Evolutionary conservation across 2,888 invertebrate species (phyloP).

Genomic region (Drosophila neutralis): DNA sequence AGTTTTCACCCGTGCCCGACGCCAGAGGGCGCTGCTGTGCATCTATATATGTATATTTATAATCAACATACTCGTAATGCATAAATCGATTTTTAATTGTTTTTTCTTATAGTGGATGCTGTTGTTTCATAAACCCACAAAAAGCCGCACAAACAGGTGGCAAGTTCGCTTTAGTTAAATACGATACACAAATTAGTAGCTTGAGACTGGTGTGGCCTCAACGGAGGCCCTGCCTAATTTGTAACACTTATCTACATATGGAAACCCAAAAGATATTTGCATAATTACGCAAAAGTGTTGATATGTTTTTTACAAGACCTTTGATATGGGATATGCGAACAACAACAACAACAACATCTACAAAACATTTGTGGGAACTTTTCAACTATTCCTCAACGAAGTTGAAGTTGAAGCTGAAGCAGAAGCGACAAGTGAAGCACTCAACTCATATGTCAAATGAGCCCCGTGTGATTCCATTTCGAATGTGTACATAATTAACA

Average conservation of each 20-base stretch:
- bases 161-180: constrained; percentile 46
- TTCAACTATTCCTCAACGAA: constrained; percentile 32
- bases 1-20: constrained; percentile 62
- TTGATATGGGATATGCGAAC: constrained; percentile 55
- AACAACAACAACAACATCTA: neutral
- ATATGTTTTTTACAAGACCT: constrained; percentile 40
- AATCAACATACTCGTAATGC: constrained; percentile 26
- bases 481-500: constrained; percentile 32
- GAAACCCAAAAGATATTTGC: constrained; percentile 48
- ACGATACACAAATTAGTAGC: constrained; percentile 55
- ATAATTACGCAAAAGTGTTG: constrained; percentile 69
- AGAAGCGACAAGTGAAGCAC: constrained; percentile 27
- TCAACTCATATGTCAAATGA: constrained; percentile 17
- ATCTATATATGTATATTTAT: constrained; percentile 26
- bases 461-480: constrained; percentile 31
- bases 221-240: constrained; percentile 55
- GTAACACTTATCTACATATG: constrained; percentile 59
- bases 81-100: constrained; percentile 78
- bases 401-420: neutral
- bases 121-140: constrained; percentile 49
- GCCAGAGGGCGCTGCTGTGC: constrained; percentile 36
- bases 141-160: constrained; percentile 42
- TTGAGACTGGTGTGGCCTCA: constrained; percentile 7
- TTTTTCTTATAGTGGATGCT: constrained; percentile 27
- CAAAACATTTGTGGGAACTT: constrained; percentile 47